Base-by-base conservation (phyloP, 2,113 vertebrate species). In the Trochalopteron elliotii region DNA sequence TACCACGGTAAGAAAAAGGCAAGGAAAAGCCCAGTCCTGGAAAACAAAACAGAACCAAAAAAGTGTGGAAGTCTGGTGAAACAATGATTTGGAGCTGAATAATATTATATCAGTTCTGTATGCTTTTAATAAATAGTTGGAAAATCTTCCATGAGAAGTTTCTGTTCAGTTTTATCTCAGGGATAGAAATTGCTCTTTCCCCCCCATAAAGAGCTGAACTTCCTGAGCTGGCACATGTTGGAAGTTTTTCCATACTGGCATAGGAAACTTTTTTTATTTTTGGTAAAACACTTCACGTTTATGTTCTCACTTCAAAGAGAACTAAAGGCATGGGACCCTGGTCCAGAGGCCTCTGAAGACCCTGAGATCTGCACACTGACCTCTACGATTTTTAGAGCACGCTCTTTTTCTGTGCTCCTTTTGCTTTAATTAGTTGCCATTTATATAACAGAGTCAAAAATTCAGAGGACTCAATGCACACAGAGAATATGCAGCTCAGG, bases 101-200 rank as follows among this genome's bases (percentile, higher is more conserved):
- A 82, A 52, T 64, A 77, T 35, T 52, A 13, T 71, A 84, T 69
- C 49, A 72, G n/a, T 63, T 35, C 39, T 77, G 40, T 53, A 30
- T 53, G 49, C 37, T 86, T 87, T 80, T 90, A 94, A 57, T 67
- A 91, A 93, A 60, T 70, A 75, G 16, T 49, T 79, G 65, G 61
- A 64, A 85, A 61, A 22, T 57, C 55, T 90, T 88, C 23, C 74
- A 24, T 44, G 55, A 67, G 35, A 55, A 77, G 3, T 55, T 93
- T 74, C 55, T 59, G 20, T 33, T 87, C 39, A 67, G 40, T 74
- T 96, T 95, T 67, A 53, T 67, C 71, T 83, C 28, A 47, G 25
- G 42, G 27, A 39, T 24, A 84, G 44, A 90, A 83, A 35, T 77
- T 80, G n/a, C 84, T 80, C 70, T 90, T 86, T 81, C 4, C 15